Percentiles rank a stretch among this genome's conserved stretches.
phyloP scores from a whole-genome alignment of 2,797 vertebrate genomes.

The Erethizon dorsatum region DNA sequence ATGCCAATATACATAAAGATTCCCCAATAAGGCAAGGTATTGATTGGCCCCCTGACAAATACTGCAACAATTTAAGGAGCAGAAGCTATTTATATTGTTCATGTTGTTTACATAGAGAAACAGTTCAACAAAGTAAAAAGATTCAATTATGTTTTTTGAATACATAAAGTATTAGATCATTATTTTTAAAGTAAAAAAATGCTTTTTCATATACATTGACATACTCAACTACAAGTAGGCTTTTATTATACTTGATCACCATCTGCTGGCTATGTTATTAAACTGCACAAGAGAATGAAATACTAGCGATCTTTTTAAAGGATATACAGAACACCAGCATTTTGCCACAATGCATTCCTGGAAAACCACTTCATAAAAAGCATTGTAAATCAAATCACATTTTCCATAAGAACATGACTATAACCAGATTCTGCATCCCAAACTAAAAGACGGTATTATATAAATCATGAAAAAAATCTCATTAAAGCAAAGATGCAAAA shows the following conservation, averaged over 20 bases:
- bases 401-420: conserved; percentile 65
- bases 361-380: conserved; percentile 73
- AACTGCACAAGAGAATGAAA: conserved; percentile 78
- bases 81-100: background rate
- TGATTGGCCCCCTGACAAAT: background rate
- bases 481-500: conserved; percentile 76
- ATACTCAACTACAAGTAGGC: background rate
- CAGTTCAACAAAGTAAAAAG: background rate
- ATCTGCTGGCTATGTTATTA: conserved; percentile 85
- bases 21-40: background rate
- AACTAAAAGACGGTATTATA: conserved; percentile 70
- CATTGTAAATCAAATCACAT: conserved; percentile 68
- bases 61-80: background rate
- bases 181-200: conserved; percentile 45
- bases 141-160: background rate
- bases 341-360: conserved; percentile 56
- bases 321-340: conserved; percentile 61
- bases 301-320: conserved; percentile 47
- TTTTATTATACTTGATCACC: conserved; percentile 83
- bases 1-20: background rate
- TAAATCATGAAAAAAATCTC: conserved; percentile 63
- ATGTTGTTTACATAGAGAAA: conserved; percentile 3
- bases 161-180: background rate
- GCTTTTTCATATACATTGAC: background rate
- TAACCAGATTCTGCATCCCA: conserved; percentile 64